Base-by-base conservation (phyloP, 2,797 vertebrate genomes). In the Enoplosus armatus region DNA sequence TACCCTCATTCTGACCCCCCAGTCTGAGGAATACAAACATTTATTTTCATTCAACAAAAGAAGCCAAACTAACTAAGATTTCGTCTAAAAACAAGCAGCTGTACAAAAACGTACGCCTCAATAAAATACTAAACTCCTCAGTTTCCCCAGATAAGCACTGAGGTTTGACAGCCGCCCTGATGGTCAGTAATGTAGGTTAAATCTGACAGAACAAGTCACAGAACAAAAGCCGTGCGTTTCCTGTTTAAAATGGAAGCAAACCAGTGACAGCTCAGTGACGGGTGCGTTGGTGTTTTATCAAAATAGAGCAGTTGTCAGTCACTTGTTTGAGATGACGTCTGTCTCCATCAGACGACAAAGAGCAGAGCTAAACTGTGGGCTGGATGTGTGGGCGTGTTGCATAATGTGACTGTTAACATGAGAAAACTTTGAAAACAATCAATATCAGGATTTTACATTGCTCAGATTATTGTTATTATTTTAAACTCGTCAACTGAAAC, bases 251-350 rank as follows among this genome's bases (percentile, higher is more conserved):
- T 6, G 2, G 53, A 78, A 72, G 53, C 33, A 6, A 31, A 45
- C 14, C 43, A 29, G 72, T 55, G 89, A 84, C 83, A 79, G 79
- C 82, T 79, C 3, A 6, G 20, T 27, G 82, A 77, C 61, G 15
- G 62, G 14, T 51, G 80, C 77, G 84, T 84, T 5, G 70, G 56
- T 16, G 82, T 70, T 64, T 61, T n/a, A n/a, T 68, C 65, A 37
- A 51, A 70, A 68, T 9, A 48, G 54, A 86, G 64, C 60, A 48
- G 83, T 54, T 83, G 85, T 87, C 88, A 88, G 75, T 77, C 79
- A 64, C 37, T 62, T 26, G 69, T 24, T 67, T 7, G 54, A 31
- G 60, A 45, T 91, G 82, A 87, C 73, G 82, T 79, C 72, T 2
- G 72, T 67, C 72, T 83, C 63, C 68, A 15, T 75, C 69, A n/a